These are phyloP conservation scores for Stegophylla sp. DNA, from an alignment of 2,888 invertebrate genomes.

Conservation along the genomic window DNA sequence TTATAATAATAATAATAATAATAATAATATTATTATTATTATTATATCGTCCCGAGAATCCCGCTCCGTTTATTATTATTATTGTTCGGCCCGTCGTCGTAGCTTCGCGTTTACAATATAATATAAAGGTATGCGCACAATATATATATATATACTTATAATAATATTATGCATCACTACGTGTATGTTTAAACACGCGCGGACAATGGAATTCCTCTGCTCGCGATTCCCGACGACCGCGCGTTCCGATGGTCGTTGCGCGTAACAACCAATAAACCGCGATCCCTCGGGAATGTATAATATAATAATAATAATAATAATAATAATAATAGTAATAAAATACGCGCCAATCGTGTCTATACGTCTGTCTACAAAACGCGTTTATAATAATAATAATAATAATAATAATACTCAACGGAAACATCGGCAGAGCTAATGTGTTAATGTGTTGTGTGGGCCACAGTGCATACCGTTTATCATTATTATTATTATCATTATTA, in stretches of 20 bases:
- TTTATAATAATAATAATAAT: not conserved
- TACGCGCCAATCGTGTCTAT: not conserved
- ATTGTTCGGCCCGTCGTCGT: not conserved
- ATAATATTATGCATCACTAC: too few relatives aligned
- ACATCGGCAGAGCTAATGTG: too few relatives aligned
- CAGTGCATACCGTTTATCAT: not conserved
- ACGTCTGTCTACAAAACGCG: too few relatives aligned
- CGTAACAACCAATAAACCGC: conserved; percentile 6
- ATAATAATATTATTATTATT: too few relatives aligned
- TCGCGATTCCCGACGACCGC: not conserved
- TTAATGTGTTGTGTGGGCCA: not conserved
- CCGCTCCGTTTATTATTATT: conserved; percentile 30
- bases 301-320: not conserved
- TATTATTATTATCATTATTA: not conserved
- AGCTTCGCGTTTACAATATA: too few relatives aligned
- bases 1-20: too few relatives aligned
- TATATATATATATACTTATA: too few relatives aligned
- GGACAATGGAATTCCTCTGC: not conserved
- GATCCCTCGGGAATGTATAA: not conserved
- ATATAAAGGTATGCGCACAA: too few relatives aligned
- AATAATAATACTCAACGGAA: not conserved
- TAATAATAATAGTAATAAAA: not conserved
- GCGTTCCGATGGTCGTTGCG: not conserved
- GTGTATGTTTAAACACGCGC: not conserved
- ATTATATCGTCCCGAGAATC: conserved; percentile 51